phyloP scores from a whole-genome alignment of 2,888 invertebrate species.

The Ctena decussata region DNA sequence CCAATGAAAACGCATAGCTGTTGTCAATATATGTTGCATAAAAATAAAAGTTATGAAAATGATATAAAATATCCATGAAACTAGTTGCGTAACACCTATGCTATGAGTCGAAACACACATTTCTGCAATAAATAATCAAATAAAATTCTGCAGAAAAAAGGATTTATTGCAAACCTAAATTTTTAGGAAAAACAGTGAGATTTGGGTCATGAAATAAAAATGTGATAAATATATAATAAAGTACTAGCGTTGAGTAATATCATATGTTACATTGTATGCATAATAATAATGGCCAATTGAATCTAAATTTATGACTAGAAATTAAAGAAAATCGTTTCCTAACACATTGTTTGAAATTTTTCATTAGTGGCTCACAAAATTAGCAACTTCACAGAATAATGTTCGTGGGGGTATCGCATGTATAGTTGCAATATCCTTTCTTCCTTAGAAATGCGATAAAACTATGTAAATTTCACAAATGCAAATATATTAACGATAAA shows the following conservation, averaged over 20 bases:
- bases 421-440: too few relatives aligned
- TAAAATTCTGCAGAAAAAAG: constrained; percentile 4
- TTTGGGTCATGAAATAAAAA: background rate
- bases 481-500: too few relatives aligned
- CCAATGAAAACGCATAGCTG: constrained; percentile 58
- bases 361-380: background rate
- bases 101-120: constrained; percentile 33
- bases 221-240: background rate
- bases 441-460: too few relatives aligned
- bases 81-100: constrained; percentile 40
- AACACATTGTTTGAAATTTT: background rate
- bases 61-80: constrained; percentile 52
- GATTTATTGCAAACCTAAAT: background rate
- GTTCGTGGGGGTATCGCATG: too few relatives aligned
- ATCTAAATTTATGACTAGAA: background rate
- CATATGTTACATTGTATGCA: background rate
- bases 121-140: constrained; percentile 8
- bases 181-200: background rate
- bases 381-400: too few relatives aligned
- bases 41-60: constrained; percentile 56
- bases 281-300: constrained; percentile 2
- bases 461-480: too few relatives aligned
- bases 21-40: constrained; percentile 57
- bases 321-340: background rate
- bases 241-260: background rate